Evolutionary conservation across 2,888 invertebrate species (phyloP), one percentile per base, ranked within the genome.

Genomic region (Sialis fuliginosa): DNA sequence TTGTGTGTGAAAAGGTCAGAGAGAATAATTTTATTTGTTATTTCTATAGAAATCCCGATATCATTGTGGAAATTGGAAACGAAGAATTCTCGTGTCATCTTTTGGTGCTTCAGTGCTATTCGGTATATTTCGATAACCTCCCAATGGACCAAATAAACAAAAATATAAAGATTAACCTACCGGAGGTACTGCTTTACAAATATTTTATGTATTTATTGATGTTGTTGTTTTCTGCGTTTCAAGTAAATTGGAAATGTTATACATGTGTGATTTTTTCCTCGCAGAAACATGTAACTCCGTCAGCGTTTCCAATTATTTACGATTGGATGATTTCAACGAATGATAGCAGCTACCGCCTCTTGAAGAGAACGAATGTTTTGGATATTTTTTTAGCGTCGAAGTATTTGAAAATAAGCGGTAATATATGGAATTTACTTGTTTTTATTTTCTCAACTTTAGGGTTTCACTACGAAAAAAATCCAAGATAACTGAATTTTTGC

Each of bases 261-360:
- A 22, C n/a, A 35, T 33, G 35, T n/a, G 30, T 9, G 31, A 39
- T 48, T 41, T 37, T 37, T 22, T 56, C 58, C 48, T 48, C 54
- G 63, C 62, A 66, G 39, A 30, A 22, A 2, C 9, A 22, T 22
- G 47, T 47, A 8, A 33, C 47, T 33, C 34, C 47, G 30, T 42
- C 42, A 51, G 74, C 83, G 1, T 86, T 86, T 57, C 72, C 74
- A 44, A 74, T 77, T 50, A 77, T 84, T 46, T 87, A 86, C 62
- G 79, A 83, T 54, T 87, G 86, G 86, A 86, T 86, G 86, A 74
- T 84, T 53, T 73, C 70, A 49, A 63, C 67, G 30, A 75, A 72
- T 6, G 69, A 67, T 47, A 79, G 79, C 5, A 77, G 79, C 52
- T 75, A 72, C 52, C 77, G 77, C 46, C 64, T 76, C 3, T 62